A percentile compares a stretch with the other conserved stretches of the same genome.
These are phyloP conservation scores for Sebastes nivosus DNA, from an alignment of 2,797 vertebrate genomes.

Conservation along the genomic window DNA sequence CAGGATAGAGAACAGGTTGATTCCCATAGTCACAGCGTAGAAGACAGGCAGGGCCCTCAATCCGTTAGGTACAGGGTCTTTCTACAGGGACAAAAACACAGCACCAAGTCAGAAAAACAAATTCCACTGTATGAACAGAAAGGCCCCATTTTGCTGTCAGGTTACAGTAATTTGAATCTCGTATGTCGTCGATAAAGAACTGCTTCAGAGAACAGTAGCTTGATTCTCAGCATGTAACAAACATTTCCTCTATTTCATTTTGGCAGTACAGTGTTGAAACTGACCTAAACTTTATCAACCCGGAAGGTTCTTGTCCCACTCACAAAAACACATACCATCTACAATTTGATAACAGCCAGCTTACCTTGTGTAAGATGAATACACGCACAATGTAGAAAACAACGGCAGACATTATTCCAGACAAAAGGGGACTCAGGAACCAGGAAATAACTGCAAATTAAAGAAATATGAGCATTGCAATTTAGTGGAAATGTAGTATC, in stretches of 20 bases:
- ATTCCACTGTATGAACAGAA: neutral
- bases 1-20: slow-evolving; percentile 98
- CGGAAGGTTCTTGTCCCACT: neutral
- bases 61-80: slow-evolving; percentile 94
- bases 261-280: neutral
- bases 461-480: neutral
- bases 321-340: neutral
- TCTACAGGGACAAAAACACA: slow-evolving; percentile 76
- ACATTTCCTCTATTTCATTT: slow-evolving; percentile 20
- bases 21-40: slow-evolving; percentile 93
- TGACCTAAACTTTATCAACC: neutral
- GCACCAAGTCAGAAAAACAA: slow-evolving; percentile 18
- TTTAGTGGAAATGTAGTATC: neutral
- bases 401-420: slow-evolving; percentile 93
- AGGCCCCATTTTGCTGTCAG: neutral
- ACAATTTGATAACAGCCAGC: slow-evolving; percentile 7
- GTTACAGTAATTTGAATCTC: slow-evolving; percentile 19
- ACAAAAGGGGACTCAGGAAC: slow-evolving; percentile 97
- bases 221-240: neutral
- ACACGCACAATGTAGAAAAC: slow-evolving; percentile 92
- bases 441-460: slow-evolving; percentile 90
- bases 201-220: neutral
- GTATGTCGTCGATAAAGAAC: neutral
- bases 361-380: slow-evolving; percentile 95
- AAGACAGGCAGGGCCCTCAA: slow-evolving; percentile 93